Base-by-base conservation (phyloP, 2,888 invertebrate genomes). In the Podotricha telesiphe region DNA sequence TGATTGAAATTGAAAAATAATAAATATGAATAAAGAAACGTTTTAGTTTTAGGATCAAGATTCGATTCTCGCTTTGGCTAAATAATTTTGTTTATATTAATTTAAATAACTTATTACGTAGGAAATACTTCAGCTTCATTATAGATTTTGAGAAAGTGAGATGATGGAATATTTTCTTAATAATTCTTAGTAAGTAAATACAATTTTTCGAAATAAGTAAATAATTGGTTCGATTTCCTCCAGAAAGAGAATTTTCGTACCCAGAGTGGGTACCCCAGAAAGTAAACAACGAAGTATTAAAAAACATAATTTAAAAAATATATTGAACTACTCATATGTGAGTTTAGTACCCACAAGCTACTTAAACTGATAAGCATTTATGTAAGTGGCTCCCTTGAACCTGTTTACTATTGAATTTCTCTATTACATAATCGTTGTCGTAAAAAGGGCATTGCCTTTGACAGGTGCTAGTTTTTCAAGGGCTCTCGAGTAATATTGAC, bases 391-490 rank as follows among this genome's bases (percentile, higher is more conserved):
- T 55, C 34, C 34, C 55, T 42, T 59, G 42, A 59, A 59, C 59
- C 48, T 62, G 62, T 62, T 62, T 62, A 50, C 48, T 47, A 48
- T 37, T 62, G 22, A 62, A 62, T 62, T 62, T 62, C 62, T 62
- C 62, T 55, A 65, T 51, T 55, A 68, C 40, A 55, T 64, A 68
- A 53, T 65, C 59, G 48, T 55, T 42, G 42, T 59, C 59, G 45
- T 59, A 59, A 59, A 65, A 68, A 70, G 70, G 65, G 67, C 72
- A 72, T 58, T 70, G 65, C 51, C 72, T 72, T 67, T 58, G 69
- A 72, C 75, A 74, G 73, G 71, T 73, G 68, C 37, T 6, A 56
- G n/a, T 6, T 28, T 34, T 67, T 50, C 45, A 67, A 67, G 72
- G 55, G 67, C 67, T 6, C 55, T 61, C 13, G n/a, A 42, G 22